Evolutionary conservation across 2,113 vertebrate species (phyloP).

Genomic region (Cichladusa arquata): DNA sequence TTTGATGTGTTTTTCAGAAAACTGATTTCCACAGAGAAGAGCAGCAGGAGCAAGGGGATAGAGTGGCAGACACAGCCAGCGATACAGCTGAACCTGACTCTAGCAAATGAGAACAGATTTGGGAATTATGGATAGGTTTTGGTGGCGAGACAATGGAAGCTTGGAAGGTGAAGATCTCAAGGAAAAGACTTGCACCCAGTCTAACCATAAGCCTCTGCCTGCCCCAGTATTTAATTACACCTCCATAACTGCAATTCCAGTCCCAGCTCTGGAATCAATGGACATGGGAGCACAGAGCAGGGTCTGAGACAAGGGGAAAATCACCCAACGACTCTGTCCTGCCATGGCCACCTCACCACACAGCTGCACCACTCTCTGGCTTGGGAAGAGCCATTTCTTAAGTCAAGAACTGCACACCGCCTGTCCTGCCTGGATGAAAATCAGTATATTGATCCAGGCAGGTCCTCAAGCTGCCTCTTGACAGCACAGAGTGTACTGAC

Average conservation of each 20-base stretch:
- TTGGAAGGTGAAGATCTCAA: neutral
- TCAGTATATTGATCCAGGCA: neutral
- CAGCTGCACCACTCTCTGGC: fast-evolving
- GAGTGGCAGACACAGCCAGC: fast-evolving
- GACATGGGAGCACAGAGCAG: fast-evolving
- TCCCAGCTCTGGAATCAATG: fast-evolving
- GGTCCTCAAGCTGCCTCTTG: neutral
- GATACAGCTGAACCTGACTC: neutral
- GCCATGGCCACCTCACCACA: neutral
- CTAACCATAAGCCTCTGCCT: neutral
- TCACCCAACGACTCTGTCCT: fast-evolving
- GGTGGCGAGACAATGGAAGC: neutral
- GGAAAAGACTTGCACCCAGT: neutral
- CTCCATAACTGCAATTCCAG: neutral
- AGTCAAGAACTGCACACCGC: neutral
- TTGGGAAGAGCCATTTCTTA: neutral
- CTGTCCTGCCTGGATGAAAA: neutral
- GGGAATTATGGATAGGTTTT: neutral
- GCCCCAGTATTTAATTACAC: neutral
- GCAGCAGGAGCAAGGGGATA: neutral
- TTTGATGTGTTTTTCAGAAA: neutral
- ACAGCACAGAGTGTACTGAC: neutral
- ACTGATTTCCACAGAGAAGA: neutral
- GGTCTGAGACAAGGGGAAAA: neutral
- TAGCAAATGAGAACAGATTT: fast-evolving